Evolutionary conservation across 2,113 vertebrate species (phyloP), one percentile per base, ranked within the genome.

Genomic region (Natator depressus): DNA sequence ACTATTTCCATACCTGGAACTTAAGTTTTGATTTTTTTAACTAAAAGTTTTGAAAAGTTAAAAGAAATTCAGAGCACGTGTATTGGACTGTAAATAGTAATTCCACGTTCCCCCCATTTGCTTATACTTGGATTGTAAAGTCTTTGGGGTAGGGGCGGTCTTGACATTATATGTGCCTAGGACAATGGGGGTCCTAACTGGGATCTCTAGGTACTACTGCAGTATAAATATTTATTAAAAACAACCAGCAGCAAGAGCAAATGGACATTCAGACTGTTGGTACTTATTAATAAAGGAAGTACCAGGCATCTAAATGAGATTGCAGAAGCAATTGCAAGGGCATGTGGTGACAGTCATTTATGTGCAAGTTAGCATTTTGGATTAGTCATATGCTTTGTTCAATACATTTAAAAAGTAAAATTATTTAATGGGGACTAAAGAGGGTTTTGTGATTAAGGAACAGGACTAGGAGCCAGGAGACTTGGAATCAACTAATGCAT

Each of bases 361-460:
- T 80, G 88, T 55, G 42, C 82, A 72, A 1, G 24, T 59, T 90
- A 62, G 65, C 31, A 85, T 4, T 57, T 92, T 16, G 5, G 55
- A 92, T 90, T 0, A 79, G 2, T 72, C 14, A 62, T 88, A 4
- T 0, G 59, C n/a, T n/a, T 90, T 95, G 0, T 89, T 95, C 10
- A 10, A 55, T 86, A 86, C 4, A 53, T 62, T 94, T 91, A 55
- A 25, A 19, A 72, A 29, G 5, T 29, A 8, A 29, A 85, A 49
- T 2, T 75, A 6, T 87, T 89, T 62, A 81, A 72, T 88, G 20
- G 92, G 55, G 88, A 76, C 38, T 72, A 49, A 1, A 0, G 0
- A 59, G 55, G 3, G 3, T 72, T 90, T 49, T 11, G 93, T 42
- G 53, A 2, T 5, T 55, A 49, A 91, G 62, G 2, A 80, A 1